phyloP scores from a whole-genome alignment of 2,113 vertebrate genomes.

The Donacobius atricapilla region DNA sequence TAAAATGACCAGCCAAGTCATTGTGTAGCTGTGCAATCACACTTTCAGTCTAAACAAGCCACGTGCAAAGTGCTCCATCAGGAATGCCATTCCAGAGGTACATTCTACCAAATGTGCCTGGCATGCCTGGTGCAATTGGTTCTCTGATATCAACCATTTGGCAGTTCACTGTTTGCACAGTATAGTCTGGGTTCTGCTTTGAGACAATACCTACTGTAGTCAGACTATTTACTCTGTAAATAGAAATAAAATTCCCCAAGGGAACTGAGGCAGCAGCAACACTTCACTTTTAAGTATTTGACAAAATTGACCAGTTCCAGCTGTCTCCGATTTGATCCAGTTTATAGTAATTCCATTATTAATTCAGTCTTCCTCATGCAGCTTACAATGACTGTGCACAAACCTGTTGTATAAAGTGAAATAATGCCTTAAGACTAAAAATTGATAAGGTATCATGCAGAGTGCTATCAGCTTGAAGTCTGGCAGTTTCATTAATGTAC shows the following conservation, averaged over 20 bases:
- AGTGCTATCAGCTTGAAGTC: neutral
- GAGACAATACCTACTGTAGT: neutral
- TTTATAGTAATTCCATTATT: neutral
- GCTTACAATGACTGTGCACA: neutral
- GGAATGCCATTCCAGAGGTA: neutral
- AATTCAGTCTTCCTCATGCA: neutral
- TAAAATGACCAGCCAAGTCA: neutral
- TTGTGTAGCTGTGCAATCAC: neutral
- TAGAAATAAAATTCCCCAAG: conserved; percentile 19
- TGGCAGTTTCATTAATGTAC: neutral
- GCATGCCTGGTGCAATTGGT: neutral
- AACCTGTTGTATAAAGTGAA: neutral
- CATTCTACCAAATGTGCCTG: neutral
- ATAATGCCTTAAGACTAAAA: neutral
- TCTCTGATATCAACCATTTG: neutral
- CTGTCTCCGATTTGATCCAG: neutral
- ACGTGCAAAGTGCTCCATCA: neutral
- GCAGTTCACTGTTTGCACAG: neutral
- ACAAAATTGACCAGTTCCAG: neutral
- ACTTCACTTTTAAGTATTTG: neutral
- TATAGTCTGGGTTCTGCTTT: conserved; percentile 1
- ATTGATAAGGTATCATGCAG: neutral
- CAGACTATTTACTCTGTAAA: neutral
- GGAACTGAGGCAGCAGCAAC: neutral
- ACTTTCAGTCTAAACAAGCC: neutral